Conservation (phyloP, 2,888 invertebrate species). For the Poecilobothrus nobilitatus region DNA sequence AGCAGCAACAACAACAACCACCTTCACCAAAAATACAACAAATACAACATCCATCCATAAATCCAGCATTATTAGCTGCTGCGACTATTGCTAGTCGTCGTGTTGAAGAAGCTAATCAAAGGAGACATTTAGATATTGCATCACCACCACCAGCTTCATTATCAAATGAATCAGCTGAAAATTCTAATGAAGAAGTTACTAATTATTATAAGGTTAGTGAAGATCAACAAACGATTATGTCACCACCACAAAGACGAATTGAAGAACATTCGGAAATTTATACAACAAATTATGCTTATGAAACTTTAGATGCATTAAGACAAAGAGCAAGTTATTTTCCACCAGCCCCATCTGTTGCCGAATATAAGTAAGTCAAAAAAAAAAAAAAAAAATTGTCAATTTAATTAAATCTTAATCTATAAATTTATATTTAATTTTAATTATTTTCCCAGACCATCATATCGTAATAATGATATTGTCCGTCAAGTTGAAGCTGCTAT, state of each 20-base stretch:
- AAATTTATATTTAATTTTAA: conserved; percentile 7
- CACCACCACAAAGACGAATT: background rate
- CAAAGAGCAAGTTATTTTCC: conserved; percentile 33
- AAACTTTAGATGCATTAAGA: conserved; percentile 26
- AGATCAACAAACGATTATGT: conserved; percentile 13
- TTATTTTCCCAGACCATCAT: conserved; percentile 28
- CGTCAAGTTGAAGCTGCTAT: conserved; percentile 56
- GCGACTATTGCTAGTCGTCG: conserved; percentile 39
- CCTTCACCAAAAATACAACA: conserved; percentile 43
- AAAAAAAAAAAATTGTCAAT: too few species aligned
- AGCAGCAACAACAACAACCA: conserved; percentile 24
- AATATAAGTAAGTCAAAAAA: conserved; percentile 37
- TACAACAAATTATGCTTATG: conserved; percentile 26
- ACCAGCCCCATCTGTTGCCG: conserved; percentile 37
- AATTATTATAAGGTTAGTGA: conserved; percentile 15
- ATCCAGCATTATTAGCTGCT: conserved; percentile 42
- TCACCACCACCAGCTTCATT: conserved; percentile 24
- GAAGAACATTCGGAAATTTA: conserved; percentile 12
- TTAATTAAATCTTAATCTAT: background rate
- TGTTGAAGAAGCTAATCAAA: conserved; percentile 28
- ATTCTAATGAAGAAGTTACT: conserved; percentile 13
- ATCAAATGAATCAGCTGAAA: conserved; percentile 21
- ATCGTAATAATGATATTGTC: conserved; percentile 49
- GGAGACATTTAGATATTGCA: conserved; percentile 19
- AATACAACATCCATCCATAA: conserved; percentile 32